Evolutionary conservation across 2,113 vertebrate genomes (phyloP).

Genomic region (Perca schrenkii): DNA sequence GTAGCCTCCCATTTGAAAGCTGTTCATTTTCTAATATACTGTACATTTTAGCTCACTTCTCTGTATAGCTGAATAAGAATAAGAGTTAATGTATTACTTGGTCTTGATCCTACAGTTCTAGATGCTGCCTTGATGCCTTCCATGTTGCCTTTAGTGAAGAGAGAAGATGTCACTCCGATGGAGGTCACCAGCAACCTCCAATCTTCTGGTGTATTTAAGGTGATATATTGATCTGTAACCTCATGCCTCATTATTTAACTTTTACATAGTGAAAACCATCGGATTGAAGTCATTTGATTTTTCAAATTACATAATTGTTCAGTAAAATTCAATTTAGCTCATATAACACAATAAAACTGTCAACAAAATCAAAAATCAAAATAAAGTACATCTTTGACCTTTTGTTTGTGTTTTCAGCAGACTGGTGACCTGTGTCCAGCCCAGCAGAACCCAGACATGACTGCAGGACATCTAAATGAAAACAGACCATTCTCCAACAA

Average conservation of each 20-base stretch:
- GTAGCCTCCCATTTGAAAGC: neutral
- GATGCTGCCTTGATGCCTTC: slow-evolving; percentile 91
- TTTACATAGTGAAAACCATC: neutral
- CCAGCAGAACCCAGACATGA: slow-evolving; percentile 88
- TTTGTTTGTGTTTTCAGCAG: slow-evolving; percentile 72
- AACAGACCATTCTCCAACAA: slow-evolving; percentile 85
- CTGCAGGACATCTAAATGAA: slow-evolving; percentile 83
- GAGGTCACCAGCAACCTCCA: slow-evolving; percentile 92
- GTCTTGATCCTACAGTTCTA: slow-evolving; percentile 81
- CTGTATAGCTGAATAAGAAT: neutral
- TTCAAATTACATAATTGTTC: neutral
- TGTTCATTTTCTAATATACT: neutral
- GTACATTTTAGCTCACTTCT: neutral
- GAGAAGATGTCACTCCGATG: slow-evolving; percentile 96
- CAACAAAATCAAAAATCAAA: neutral
- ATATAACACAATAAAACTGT: neutral
- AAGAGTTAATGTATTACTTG: neutral
- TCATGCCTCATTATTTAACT: neutral
- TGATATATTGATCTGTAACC: slow-evolving; percentile 55
- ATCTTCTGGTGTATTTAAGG: slow-evolving; percentile 88
- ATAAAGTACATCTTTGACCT: slow-evolving; percentile 22
- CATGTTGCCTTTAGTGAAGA: slow-evolving; percentile 92
- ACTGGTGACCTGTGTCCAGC: slow-evolving; percentile 85
- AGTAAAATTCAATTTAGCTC: neutral
- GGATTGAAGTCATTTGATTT: neutral